phyloP scores from a whole-genome alignment of 2,113 vertebrate genomes.

The Trachemys scripta region DNA sequence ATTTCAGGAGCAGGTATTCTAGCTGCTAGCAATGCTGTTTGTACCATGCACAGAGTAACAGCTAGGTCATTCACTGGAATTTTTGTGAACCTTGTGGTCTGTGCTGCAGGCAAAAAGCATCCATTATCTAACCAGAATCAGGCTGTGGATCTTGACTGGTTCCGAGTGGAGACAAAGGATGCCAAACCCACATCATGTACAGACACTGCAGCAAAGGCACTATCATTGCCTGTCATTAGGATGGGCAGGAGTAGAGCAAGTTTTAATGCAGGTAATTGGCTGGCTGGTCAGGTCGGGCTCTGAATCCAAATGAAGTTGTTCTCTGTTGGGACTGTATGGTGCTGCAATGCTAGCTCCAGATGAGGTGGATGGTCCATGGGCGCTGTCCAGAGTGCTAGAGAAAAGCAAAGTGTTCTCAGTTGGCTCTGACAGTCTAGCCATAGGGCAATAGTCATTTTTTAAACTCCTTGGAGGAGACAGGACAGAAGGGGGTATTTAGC shows the following conservation, averaged over 20 bases:
- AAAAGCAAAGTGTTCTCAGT: background rate
- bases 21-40: background rate
- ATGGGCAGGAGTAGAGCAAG: background rate
- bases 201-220: background rate
- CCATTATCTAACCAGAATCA: background rate
- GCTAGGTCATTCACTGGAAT: background rate
- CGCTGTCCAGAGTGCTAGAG: slow-evolving; percentile 27
- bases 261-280: background rate
- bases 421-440: background rate
- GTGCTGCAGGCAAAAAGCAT: background rate
- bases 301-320: background rate
- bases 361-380: background rate
- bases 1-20: background rate
- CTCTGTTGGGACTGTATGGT: background rate
- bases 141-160: background rate
- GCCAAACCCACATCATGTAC: background rate
- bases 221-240: background rate
- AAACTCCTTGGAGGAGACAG: background rate
- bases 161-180: background rate
- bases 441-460: background rate
- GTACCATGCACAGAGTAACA: background rate
- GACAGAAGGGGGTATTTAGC: no score
- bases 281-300: background rate
- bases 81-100: background rate
- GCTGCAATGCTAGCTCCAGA: background rate